Base-by-base conservation (phyloP, 2,888 invertebrate genomes). In the Synergus itoensis region DNA sequence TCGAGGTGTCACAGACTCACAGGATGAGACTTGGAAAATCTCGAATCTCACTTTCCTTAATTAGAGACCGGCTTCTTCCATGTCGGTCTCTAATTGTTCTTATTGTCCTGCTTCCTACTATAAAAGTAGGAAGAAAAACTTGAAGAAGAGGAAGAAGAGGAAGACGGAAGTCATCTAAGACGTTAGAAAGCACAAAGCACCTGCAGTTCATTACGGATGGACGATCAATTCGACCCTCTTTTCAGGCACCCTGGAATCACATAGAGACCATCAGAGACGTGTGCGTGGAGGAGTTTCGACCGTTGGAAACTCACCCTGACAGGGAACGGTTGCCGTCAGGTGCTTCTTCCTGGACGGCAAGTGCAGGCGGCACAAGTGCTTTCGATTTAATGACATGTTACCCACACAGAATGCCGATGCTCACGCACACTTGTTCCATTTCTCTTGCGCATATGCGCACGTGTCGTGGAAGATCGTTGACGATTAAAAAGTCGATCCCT, bases 271-370 rank as follows among this genome's bases (percentile, higher is more conserved):
- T 28, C 2, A 64, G n/a, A 65, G 63, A 36, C 8, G 28, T 18
- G 48, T 43, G 77, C 28, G 73, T 81, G 81, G 84, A 82, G 28
- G 82, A 83, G 79, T 86, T 87, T 86, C 80, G 86, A 85, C 85
- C 84, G 86, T 86, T 87, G 85, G 81, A 86, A 86, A 87, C 83
- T 84, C 85, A 89, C 88, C 88, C 88, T 81, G 84, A 60, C 83
- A 65, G 77, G 14, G 82, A 62, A 53, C 83, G 84, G 84, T 80
- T 80, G 81, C 78, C 88, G 89, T 91, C 91, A 91, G 91, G 91
- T 91, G 91, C 89, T 86, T 87, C 90, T 90, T 91, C 91, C 91
- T 90, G 90, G 87, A 89, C 87, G 89, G 89, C 91, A 91, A 91
- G 91, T 91, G 90, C 90, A 88, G 86, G 86, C 87, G 87, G 88